Conservation (phyloP, 2,113 vertebrate genomes). For the Petrocephalus zakoni region DNA sequence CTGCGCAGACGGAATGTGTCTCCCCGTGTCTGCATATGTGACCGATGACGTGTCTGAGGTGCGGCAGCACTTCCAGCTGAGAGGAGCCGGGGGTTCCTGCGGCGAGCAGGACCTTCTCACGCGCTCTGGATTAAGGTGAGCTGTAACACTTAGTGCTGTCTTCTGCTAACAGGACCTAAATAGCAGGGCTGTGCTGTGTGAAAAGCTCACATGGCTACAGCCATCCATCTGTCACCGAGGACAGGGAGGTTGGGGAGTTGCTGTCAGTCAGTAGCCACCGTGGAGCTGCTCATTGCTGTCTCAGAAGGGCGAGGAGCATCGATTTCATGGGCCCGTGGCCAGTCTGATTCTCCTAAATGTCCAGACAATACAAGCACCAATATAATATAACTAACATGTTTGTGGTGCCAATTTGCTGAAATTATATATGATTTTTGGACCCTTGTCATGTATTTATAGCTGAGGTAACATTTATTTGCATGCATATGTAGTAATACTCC, state of each 20-base stretch:
- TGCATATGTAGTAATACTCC: neutral
- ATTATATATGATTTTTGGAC: neutral
- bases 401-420: neutral
- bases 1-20: neutral
- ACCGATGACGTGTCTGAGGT: neutral
- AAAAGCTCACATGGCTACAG: neutral
- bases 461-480: neutral
- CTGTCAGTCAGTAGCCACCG: neutral
- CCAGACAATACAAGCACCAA: neutral
- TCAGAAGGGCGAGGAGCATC: neutral
- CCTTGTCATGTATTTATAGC: neutral
- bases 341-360: neutral
- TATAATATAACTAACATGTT: neutral
- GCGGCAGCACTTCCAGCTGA: neutral
- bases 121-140: neutral
- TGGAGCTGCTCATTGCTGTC: neutral
- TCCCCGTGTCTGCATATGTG: neutral
- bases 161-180: neutral
- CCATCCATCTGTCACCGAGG: neutral
- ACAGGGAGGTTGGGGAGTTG: neutral
- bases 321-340: neutral
- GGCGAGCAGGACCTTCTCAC: neutral
- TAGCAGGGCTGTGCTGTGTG: neutral
- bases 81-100: neutral
- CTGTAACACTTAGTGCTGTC: neutral